A percentile compares a stretch with the other conserved stretches of the same genome.
Conservation (phyloP, 2,888 invertebrate genomes). For the Meandrusa payeni region DNA sequence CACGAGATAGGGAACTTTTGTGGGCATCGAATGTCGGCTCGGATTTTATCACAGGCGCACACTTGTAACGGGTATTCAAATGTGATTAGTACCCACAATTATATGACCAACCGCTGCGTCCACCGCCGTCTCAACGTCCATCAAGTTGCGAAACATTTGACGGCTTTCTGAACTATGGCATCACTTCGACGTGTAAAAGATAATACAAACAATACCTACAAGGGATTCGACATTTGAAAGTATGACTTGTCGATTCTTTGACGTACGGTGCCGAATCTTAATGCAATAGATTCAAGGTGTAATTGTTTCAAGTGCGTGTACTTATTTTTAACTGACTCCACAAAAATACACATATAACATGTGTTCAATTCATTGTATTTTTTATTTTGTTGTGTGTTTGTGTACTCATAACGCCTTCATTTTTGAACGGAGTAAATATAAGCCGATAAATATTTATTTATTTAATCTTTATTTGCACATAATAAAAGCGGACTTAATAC, state of each 20-base stretch:
- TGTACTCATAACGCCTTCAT: too few relatives aligned
- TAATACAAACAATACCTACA: conserved; percentile 65
- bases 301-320: conserved; percentile 42
- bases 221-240: conserved; percentile 64
- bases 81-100: conserved; percentile 22
- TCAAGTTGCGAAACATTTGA: conserved; percentile 58
- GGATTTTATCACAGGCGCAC: conserved; percentile 29
- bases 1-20: too few relatives aligned
- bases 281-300: conserved; percentile 61
- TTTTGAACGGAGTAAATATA: too few relatives aligned
- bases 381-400: not conserved
- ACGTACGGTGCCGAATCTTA: conserved; percentile 43
- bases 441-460: too few relatives aligned
- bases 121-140: conserved; percentile 19
- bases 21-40: conserved; percentile 24
- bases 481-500: too few relatives aligned
- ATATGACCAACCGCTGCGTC: conserved; percentile 23
- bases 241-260: conserved; percentile 59
- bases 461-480: too few relatives aligned
- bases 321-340: too few relatives aligned
- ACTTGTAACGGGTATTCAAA: conserved; percentile 29
- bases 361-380: too few relatives aligned
- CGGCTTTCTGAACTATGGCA: conserved; percentile 70
- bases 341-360: too few relatives aligned
- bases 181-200: conserved; percentile 54